phyloP scores from a whole-genome alignment of 2,113 vertebrate species.

The Salvator merianae region DNA sequence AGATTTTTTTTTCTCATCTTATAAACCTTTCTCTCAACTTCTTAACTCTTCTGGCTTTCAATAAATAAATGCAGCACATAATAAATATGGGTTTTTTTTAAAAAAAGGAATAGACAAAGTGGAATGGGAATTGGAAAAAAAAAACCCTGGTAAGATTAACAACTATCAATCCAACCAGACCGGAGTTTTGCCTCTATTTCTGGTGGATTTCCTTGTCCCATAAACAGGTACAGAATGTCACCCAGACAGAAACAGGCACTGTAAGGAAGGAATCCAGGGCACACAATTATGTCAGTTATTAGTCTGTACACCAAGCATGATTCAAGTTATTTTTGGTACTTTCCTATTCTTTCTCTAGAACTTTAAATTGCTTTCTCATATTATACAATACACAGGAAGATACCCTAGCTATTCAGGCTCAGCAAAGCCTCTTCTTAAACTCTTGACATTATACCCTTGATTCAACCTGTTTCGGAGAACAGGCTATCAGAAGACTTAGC shows the following conservation, averaged over 20 bases:
- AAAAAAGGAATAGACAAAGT: no score
- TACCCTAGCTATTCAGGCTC: no score
- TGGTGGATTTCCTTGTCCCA: neutral
- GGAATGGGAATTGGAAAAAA: no score
- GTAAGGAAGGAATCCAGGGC: neutral
- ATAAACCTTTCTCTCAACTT: neutral
- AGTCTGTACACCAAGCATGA: no score
- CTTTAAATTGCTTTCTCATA: no score
- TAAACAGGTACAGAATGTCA: neutral
- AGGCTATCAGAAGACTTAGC: neutral
- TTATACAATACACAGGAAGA: no score
- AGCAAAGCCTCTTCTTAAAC: neutral
- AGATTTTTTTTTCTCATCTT: neutral
- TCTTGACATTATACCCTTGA: neutral
- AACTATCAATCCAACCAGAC: neutral
- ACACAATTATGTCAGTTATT: neutral
- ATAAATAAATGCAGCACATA: slow-evolving; percentile 23
- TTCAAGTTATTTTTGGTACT: no score
- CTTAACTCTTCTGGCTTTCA: neutral
- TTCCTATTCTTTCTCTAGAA: no score
- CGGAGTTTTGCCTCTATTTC: neutral
- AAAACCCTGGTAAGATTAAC: neutral
- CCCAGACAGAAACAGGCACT: neutral
- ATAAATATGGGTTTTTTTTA: slow-evolving; percentile 21
- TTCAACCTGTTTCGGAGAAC: no score